Conservation (phyloP, 2,113 vertebrate species). For the Ploceus nigricollis region DNA sequence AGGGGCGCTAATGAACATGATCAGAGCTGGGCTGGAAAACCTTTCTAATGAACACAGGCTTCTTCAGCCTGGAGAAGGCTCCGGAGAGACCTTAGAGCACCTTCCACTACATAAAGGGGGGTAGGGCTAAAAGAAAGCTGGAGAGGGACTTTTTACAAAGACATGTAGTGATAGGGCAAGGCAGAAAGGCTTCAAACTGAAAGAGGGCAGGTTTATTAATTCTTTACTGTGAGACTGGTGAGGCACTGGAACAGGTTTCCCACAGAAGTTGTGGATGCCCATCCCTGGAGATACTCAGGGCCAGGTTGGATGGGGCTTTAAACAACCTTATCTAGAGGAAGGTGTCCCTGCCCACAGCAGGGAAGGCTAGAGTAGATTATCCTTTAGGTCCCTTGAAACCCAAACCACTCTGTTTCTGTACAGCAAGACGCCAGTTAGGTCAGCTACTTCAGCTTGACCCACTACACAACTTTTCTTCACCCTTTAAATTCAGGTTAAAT, state of each 20-base stretch:
- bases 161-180: not conserved
- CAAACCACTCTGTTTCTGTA: not conserved
- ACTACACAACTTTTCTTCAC: not conserved
- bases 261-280: not conserved
- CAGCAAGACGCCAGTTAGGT: not conserved
- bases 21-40: not conserved
- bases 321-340: not conserved
- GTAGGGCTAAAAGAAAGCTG: not conserved
- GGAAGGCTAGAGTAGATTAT: not conserved
- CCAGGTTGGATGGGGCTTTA: not conserved
- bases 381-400: not conserved
- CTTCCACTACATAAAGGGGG: not conserved
- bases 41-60: not conserved
- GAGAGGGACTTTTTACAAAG: not conserved
- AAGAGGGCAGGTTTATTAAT: not conserved
- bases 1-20: accelerated
- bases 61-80: not conserved
- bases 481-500: not conserved
- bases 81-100: not conserved
- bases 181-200: not conserved
- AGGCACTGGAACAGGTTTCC: not conserved
- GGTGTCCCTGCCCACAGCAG: not conserved
- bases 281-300: not conserved
- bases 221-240: not conserved
- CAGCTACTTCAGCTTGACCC: not conserved